phyloP scores from a whole-genome alignment of 1,140 invertebrate genomes.

The Drosophila kurseongensis region DNA sequence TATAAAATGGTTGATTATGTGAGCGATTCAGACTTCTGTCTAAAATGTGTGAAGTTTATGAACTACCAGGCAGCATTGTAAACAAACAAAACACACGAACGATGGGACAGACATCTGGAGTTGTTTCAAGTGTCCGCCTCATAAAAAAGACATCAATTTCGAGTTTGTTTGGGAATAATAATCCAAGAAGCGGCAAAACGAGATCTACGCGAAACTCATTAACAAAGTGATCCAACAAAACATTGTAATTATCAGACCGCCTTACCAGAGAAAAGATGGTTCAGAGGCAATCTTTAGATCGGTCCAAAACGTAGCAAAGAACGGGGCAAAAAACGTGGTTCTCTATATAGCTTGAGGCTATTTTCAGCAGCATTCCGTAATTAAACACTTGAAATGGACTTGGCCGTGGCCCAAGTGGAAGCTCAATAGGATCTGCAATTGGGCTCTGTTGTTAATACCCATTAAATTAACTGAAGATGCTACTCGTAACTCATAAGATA shows the following conservation, averaged over 20 bases:
- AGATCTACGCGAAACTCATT: constrained; percentile 72
- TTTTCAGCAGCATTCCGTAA: constrained; percentile 76
- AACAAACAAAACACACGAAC: constrained; percentile 30
- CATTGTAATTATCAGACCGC: constrained; percentile 70
- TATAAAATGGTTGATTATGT: constrained; percentile 73
- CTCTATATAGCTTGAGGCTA: constrained; percentile 71
- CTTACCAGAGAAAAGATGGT: constrained; percentile 5
- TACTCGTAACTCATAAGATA: no score
- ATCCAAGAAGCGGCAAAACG: constrained; percentile 41
- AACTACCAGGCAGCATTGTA: constrained; percentile 67
- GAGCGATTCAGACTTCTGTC: constrained; percentile 52
- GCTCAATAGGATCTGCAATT: constrained; percentile 35
- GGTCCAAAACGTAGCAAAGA: not conserved
- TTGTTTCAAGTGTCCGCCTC: constrained; percentile 76
- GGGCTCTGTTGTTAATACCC: constrained; percentile 5
- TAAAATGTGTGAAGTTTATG: constrained; percentile 78
- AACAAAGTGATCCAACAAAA: constrained; percentile 83
- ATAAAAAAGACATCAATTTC: constrained; percentile 81
- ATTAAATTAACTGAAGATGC: not conserved
- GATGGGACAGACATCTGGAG: constrained; percentile 31
- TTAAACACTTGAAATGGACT: constrained; percentile 73
- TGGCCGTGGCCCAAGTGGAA: constrained; percentile 41
- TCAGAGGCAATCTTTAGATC: constrained; percentile 12
- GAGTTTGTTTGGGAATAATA: constrained; percentile 72
- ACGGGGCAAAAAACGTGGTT: constrained; percentile 16